These are phyloP conservation scores for Lasioglossum leucozonium DNA, from an alignment of 2,888 invertebrate genomes.

Conservation along the genomic window DNA sequence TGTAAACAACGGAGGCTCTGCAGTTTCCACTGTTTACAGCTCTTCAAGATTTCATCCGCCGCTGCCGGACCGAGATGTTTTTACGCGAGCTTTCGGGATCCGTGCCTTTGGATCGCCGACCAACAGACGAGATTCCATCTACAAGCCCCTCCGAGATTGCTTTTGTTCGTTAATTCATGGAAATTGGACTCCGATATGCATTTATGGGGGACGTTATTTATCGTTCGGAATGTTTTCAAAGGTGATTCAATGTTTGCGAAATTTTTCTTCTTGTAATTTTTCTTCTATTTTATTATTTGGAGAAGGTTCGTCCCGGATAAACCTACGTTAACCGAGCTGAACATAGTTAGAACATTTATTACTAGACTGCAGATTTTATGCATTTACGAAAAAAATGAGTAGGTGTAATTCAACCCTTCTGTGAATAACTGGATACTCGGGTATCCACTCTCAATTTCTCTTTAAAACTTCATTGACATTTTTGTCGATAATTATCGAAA, in stretches of 20 bases:
- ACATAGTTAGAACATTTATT: too few species aligned
- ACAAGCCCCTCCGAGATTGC: not conserved
- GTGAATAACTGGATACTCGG: too few species aligned
- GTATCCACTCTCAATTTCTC: too few species aligned
- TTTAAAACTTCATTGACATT: too few species aligned
- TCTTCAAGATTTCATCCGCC: not conserved
- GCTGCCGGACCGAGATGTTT: not conserved
- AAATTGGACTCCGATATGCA: not conserved
- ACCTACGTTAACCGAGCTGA: too few species aligned
- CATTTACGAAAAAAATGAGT: too few species aligned
- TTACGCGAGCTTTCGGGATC: not conserved
- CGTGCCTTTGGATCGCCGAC: not conserved
- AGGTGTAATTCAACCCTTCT: too few species aligned
- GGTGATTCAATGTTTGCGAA: not conserved
- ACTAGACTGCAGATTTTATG: too few species aligned
- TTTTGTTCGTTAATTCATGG: not conserved
- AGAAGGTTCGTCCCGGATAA: too few species aligned
- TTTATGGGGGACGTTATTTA: not conserved
- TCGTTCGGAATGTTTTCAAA: not conserved
- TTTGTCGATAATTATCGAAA: too few species aligned
- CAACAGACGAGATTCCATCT: not conserved
- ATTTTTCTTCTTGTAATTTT: too few species aligned
- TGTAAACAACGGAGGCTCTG: not conserved
- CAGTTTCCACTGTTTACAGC: not conserved
- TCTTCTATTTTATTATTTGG: not conserved